phyloP scores from a whole-genome alignment of 2,113 vertebrate genomes.

The Psittacus erithacus region DNA sequence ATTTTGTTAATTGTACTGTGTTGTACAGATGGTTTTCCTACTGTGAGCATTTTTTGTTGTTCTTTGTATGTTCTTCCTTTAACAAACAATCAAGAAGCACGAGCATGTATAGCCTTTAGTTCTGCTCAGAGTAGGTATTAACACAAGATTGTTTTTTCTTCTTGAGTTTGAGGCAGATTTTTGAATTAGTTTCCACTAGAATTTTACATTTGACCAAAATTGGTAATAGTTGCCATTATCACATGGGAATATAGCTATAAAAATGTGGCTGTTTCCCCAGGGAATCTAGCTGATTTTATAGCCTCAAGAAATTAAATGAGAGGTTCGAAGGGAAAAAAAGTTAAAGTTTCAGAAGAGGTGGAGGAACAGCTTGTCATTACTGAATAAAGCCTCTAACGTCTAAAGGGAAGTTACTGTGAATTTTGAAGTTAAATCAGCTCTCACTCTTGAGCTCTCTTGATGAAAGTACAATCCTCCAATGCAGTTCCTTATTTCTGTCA shows the following conservation, averaged over 20 bases:
- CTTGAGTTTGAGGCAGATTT: not conserved
- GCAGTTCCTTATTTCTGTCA: not conserved
- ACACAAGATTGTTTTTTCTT: not conserved
- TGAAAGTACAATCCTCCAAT: not conserved
- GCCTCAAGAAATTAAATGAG: not conserved
- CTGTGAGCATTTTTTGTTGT: not conserved
- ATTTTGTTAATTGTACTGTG: not conserved
- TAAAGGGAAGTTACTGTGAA: not conserved
- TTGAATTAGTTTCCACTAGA: slow-evolving; percentile 2
- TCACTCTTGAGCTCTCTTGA: not conserved
- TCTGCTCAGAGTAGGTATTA: not conserved
- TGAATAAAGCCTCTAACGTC: not conserved
- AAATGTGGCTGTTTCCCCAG: slow-evolving; percentile 3
- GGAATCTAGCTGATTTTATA: slow-evolving; percentile 23
- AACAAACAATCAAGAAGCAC: not conserved
- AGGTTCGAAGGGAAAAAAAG: not conserved
- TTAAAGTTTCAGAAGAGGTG: not conserved
- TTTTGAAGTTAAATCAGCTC: slow-evolving; percentile 5
- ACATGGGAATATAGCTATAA: slow-evolving; percentile 43
- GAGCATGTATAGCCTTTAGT: not conserved
- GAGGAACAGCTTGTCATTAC: not conserved
- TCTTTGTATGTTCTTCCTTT: not conserved
- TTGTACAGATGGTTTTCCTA: not conserved
- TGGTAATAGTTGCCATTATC: slow-evolving; percentile 21
- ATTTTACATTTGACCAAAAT: slow-evolving; percentile 43